Evolutionary conservation across 37 sponge, comb jelly and placozoan species (phyloP).

Genomic region (Beroe forskalii): DNA sequence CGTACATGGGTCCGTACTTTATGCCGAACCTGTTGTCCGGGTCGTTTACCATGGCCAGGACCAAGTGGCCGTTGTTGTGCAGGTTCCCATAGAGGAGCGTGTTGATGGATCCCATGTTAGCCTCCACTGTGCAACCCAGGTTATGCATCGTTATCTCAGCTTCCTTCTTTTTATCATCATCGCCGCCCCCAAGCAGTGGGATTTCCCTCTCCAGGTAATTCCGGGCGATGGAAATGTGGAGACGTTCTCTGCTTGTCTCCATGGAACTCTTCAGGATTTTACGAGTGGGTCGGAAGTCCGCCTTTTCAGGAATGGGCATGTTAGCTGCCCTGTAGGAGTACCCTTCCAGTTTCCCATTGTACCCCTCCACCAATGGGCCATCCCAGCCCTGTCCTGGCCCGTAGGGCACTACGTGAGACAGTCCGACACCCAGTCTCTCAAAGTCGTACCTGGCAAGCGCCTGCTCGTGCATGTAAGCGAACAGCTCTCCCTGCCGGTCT

Average conservation of each 20-base stretch:
- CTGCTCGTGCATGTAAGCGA: conserved; percentile 64
- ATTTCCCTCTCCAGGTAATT: background rate
- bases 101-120: conserved; percentile 41
- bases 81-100: conserved; percentile 19
- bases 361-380: background rate
- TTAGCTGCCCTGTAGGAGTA: background rate
- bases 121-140: conserved; percentile 32
- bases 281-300: background rate
- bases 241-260: background rate
- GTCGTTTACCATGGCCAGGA: background rate
- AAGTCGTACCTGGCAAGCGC: conserved; percentile 45
- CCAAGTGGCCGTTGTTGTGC: conserved; percentile 1
- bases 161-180: background rate
- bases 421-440: background rate
- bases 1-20: background rate
- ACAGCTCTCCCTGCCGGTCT: conserved; percentile 33
- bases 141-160: background rate
- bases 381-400: conserved; percentile 22
- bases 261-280: background rate
- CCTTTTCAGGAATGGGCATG: background rate
- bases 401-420: background rate
- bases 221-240: background rate
- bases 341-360: background rate
- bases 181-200: too few relatives aligned
- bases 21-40: background rate